A percentile compares a stretch with the other conserved stretches of the same genome.
phyloP scores from a whole-genome alignment of 2,797 vertebrate species.

The Heliangelus exortis region DNA sequence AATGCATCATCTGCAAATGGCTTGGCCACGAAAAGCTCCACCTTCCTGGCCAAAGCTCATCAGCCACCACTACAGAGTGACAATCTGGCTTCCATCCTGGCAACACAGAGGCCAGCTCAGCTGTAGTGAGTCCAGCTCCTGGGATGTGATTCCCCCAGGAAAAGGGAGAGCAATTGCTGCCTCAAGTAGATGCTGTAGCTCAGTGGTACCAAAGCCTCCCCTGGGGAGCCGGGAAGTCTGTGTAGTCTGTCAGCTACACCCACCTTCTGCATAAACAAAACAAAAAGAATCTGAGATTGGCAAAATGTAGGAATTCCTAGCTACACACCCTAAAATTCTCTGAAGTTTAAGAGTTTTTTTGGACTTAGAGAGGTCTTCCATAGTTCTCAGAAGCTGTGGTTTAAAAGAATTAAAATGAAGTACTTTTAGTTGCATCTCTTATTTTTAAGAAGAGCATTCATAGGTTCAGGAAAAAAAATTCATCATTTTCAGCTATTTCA shows the following conservation, averaged over 20 bases:
- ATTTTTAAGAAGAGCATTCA: background rate
- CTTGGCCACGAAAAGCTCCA: background rate
- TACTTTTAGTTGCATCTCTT: background rate
- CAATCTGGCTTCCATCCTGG: background rate
- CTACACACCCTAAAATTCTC: background rate
- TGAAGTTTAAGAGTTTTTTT: background rate
- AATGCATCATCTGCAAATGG: background rate
- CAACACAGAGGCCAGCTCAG: rapidly evolving
- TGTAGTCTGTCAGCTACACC: background rate
- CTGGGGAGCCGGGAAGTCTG: background rate
- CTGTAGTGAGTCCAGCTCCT: background rate
- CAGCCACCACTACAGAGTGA: background rate
- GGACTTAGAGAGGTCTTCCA: background rate
- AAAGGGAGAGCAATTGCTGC: background rate
- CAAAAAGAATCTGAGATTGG: background rate
- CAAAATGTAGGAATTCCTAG: background rate
- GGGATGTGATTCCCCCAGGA: background rate
- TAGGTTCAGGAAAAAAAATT: background rate
- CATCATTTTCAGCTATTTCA: background rate
- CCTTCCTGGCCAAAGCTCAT: background rate
- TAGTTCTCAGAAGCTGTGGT: background rate
- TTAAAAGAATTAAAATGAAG: background rate
- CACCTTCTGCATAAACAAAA: background rate
- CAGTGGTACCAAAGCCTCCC: background rate
- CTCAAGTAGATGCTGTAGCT: background rate